Conservation (phyloP, 2,888 invertebrate genomes). For the Eubasilissa splendida region DNA sequence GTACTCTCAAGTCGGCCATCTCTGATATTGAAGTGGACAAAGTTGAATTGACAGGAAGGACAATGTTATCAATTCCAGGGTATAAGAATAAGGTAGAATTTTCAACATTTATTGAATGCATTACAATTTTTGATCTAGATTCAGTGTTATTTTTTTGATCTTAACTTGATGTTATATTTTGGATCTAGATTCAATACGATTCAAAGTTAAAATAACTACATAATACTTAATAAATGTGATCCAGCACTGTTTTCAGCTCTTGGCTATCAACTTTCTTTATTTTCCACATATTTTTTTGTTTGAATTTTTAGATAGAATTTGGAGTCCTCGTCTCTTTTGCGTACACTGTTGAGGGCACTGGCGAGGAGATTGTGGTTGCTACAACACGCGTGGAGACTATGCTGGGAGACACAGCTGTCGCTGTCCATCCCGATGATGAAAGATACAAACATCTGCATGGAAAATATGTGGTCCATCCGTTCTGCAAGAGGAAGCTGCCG, state of each 20-base stretch:
- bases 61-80: slow-evolving; percentile 91
- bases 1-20: slow-evolving; percentile 95
- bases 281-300: no score
- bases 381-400: slow-evolving; percentile 99
- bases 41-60: slow-evolving; percentile 88
- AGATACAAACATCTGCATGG: slow-evolving; percentile 90
- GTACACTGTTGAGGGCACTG: slow-evolving; percentile 83
- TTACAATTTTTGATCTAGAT: not conserved
- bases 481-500: slow-evolving; percentile 86
- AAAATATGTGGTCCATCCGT: slow-evolving; percentile 89
- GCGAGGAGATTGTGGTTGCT: slow-evolving; percentile 92
- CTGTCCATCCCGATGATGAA: slow-evolving; percentile 94
- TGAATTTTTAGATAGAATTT: slow-evolving; percentile 81
- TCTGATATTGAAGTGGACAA: slow-evolving; percentile 99
- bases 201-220: no score
- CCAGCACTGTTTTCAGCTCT: no score
- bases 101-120: not conserved
- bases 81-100: slow-evolving; percentile 79
- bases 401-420: slow-evolving; percentile 97
- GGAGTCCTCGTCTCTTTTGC: slow-evolving; percentile 94
- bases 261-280: no score
- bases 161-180: not conserved
- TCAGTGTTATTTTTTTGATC: no score
- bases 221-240: no score
- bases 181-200: no score